Percentiles rank a stretch among this genome's conserved stretches.
Evolutionary conservation across 2,888 invertebrate genomes (phyloP).

Genomic region (Spisula solida): DNA sequence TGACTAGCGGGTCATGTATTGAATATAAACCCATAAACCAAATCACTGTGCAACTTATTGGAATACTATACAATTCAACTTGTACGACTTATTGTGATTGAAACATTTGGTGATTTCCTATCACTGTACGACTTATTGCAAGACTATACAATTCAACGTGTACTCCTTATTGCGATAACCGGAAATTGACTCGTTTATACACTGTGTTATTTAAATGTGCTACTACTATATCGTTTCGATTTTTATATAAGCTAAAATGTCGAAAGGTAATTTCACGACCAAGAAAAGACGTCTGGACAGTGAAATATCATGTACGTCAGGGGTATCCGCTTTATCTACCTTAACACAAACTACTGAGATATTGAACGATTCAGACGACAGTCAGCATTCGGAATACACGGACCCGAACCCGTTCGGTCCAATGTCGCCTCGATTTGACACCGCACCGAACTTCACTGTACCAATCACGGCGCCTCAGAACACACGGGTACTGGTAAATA

Average conservation of each 20-base stretch:
- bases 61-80: not conserved
- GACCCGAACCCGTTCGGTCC: not conserved
- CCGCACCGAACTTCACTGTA: not conserved
- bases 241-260: not conserved
- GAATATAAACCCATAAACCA: not conserved
- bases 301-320: not conserved
- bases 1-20: too few relatives aligned
- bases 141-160: too few relatives aligned
- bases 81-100: too few relatives aligned
- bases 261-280: not conserved
- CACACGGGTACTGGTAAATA: not conserved
- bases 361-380: not conserved
- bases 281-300: conserved; percentile 3
- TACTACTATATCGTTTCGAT: not conserved
- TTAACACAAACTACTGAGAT: not conserved
- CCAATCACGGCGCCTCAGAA: not conserved
- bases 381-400: not conserved
- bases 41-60: too few relatives aligned
- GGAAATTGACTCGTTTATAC: too few relatives aligned
- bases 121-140: not conserved
- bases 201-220: not conserved
- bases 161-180: too few relatives aligned
- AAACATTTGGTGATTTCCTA: too few relatives aligned
- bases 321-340: not conserved
- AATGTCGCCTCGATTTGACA: not conserved